Conservation (phyloP, 1,140 invertebrate species). For the Colletes gigas region DNA sequence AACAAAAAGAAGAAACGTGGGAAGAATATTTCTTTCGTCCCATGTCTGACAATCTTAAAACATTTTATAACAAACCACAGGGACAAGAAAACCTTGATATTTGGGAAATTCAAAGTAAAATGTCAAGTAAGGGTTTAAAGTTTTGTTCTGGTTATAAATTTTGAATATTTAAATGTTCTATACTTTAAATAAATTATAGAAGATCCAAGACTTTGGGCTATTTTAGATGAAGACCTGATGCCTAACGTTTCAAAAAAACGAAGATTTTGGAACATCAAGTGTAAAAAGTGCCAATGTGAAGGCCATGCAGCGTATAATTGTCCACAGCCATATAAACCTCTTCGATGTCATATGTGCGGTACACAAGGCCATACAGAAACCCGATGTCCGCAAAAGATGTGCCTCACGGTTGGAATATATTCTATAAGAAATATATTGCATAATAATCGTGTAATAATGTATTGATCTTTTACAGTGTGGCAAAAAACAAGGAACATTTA, state of each 20-base stretch:
- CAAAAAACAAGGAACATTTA: conserved; percentile 82
- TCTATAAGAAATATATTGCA: conserved; percentile 24
- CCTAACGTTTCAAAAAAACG: conserved; percentile 48
- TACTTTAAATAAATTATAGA: conserved; percentile 61
- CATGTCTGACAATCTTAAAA: conserved; percentile 80
- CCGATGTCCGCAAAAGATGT: conserved; percentile 84
- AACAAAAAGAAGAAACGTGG: not conserved
- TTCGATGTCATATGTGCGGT: conserved; percentile 85
- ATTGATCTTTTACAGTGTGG: conserved; percentile 82
- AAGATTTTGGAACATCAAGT: conserved; percentile 77
- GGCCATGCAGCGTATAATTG: conserved; percentile 81
- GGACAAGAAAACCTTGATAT: conserved; percentile 83
- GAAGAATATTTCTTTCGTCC: conserved; percentile 67
- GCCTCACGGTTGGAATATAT: conserved; percentile 83
- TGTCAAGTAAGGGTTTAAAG: conserved; percentile 80
- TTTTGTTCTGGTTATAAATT: conserved; percentile 8
- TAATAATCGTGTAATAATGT: conserved; percentile 1
- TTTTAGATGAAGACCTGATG: conserved; percentile 75
- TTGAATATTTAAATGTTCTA: conserved; percentile 34
- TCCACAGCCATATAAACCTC: conserved; percentile 71
- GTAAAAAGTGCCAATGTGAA: conserved; percentile 82
- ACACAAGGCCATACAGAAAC: conserved; percentile 83
- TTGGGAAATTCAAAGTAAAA: conserved; percentile 79
- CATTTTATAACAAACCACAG: conserved; percentile 84
- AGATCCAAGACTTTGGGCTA: conserved; percentile 80